Percentiles rank a stretch among this genome's conserved stretches.
Evolutionary conservation across 2,113 vertebrate genomes (phyloP).

Genomic region (Lophochroa leadbeateri): DNA sequence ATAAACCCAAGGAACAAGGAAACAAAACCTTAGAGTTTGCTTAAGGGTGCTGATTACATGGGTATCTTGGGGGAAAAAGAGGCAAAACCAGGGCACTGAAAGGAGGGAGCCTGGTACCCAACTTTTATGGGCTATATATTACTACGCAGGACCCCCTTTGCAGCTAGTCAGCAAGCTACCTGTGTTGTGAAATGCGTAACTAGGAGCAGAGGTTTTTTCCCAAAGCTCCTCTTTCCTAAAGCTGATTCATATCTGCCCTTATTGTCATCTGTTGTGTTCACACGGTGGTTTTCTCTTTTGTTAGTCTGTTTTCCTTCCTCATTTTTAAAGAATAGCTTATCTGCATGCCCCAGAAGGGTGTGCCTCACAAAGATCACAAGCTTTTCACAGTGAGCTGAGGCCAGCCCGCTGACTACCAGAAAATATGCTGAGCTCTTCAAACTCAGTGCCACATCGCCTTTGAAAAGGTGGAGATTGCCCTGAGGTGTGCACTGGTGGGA

Average conservation of each 20-base stretch:
- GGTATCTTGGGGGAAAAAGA: neutral
- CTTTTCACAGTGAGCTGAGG: slow-evolving; percentile 16
- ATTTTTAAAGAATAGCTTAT: slow-evolving; percentile 42
- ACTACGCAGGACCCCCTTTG: neutral
- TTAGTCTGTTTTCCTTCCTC: slow-evolving; percentile 67
- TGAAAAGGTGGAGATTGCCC: neutral
- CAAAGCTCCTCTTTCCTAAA: slow-evolving; percentile 43
- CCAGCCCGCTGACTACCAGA: neutral
- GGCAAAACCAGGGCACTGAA: neutral
- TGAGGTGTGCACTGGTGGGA: rapidly evolving
- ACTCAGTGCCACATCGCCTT: neutral
- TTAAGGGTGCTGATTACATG: neutral
- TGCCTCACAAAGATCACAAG: slow-evolving; percentile 34
- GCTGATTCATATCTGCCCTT: slow-evolving; percentile 54
- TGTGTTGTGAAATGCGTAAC: neutral
- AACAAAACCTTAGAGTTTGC: neutral
- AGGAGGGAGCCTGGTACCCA: neutral
- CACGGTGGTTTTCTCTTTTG: neutral
- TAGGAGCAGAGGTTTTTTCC: neutral
- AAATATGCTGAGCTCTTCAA: neutral
- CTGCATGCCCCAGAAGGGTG: slow-evolving; percentile 44
- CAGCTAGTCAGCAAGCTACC: neutral
- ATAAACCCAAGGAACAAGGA: neutral
- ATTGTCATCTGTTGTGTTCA: slow-evolving; percentile 40
- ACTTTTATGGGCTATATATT: neutral